A percentile compares a stretch with the other conserved stretches of the same genome.
Evolutionary conservation across 1,140 invertebrate genomes (phyloP).

Genomic region (Philopotamus ludificatus): DNA sequence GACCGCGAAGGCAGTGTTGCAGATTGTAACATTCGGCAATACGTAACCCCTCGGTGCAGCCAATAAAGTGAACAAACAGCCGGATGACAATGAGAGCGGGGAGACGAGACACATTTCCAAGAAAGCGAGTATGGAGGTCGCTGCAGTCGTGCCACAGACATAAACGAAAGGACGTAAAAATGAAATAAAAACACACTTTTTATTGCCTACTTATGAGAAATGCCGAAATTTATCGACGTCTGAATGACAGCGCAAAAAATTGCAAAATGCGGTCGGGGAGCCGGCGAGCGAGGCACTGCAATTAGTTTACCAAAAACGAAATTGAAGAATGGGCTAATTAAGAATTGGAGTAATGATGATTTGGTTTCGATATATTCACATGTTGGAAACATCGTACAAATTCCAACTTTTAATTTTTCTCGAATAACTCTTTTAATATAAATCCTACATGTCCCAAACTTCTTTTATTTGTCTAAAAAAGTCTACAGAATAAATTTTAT

Average conservation of each 20-base stretch:
- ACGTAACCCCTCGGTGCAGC: background rate
- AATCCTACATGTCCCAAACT: too few species aligned
- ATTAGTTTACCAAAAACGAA: background rate
- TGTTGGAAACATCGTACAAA: too few species aligned
- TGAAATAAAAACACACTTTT: conserved; percentile 33
- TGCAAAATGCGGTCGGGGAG: background rate
- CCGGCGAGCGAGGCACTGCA: background rate
- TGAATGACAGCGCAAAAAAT: conserved; percentile 5
- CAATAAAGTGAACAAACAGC: conserved; percentile 5
- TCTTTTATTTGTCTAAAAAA: too few species aligned
- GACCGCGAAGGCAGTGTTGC: too few species aligned
- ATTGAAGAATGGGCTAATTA: too few species aligned
- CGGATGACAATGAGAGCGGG: too few species aligned
- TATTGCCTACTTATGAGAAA: conserved; percentile 23
- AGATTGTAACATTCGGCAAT: too few species aligned
- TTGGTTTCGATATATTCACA: too few species aligned
- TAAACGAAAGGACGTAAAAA: conserved; percentile 32
- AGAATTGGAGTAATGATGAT: too few species aligned
- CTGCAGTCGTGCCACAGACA: conserved; percentile 25
- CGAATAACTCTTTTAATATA: too few species aligned
- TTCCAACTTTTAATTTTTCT: too few species aligned
- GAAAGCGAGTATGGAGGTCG: conserved; percentile 3
- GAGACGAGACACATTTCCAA: conserved; percentile 24
- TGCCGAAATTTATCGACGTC: conserved; percentile 27
- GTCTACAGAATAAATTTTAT: too few species aligned